phyloP scores from a whole-genome alignment of 2,113 vertebrate species.

The Myiopsitta monachus region DNA sequence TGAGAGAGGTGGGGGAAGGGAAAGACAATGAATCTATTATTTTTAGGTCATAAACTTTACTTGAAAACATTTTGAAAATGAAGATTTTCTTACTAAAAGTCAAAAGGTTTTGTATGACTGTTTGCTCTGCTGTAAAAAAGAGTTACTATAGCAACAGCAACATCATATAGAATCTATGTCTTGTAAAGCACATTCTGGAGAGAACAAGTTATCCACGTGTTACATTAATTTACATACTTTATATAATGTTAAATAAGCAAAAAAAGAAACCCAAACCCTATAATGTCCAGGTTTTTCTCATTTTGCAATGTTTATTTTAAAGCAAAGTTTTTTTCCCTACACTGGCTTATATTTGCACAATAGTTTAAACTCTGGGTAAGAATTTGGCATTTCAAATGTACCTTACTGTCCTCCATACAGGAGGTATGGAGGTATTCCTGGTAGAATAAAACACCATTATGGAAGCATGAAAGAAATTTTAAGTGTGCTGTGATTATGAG shows the following conservation, averaged over 20 bases:
- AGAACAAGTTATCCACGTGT: constrained; percentile 33
- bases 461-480: background rate
- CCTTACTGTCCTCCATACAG: background rate
- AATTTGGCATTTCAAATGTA: background rate
- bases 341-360: background rate
- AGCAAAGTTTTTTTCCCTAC: background rate
- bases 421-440: background rate
- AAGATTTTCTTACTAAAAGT: constrained; percentile 42
- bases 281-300: background rate
- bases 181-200: constrained; percentile 44
- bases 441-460: background rate
- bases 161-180: constrained; percentile 55
- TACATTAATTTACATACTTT: constrained; percentile 64
- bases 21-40: constrained; percentile 31
- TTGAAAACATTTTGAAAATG: constrained; percentile 37
- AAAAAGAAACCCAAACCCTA: background rate
- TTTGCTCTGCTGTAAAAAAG: constrained; percentile 45
- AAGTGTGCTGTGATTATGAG: background rate
- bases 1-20: background rate
- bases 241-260: background rate
- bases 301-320: constrained; percentile 20
- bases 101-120: constrained; percentile 33
- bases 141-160: constrained; percentile 70
- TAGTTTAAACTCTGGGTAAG: background rate
- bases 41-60: constrained; percentile 52